Evolutionary conservation across 2,113 vertebrate species (phyloP), one percentile per base, ranked within the genome.

Genomic region (Smithornis capensis): DNA sequence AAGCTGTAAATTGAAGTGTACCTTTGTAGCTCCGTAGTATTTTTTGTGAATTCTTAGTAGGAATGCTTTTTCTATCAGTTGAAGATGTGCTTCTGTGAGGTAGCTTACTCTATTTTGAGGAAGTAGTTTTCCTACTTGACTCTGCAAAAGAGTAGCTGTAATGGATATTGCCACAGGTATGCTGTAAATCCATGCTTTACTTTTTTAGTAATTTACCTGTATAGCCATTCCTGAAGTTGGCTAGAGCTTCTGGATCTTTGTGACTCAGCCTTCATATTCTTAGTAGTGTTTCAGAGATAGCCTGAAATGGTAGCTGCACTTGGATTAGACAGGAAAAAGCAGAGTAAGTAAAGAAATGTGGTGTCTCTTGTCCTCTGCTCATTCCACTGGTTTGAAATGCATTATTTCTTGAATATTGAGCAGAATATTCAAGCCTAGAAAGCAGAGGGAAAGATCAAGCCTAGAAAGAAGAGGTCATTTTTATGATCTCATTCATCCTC

Each of bases 1-100:
- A 89, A 91, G 31, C 62, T 79, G 29, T 93, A 62, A 88, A 90
- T 88, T 96, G 45, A 19, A 19, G 16, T 89, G 44, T 89, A 75
- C 19, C 42, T 91, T 94, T 87, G 49, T 24, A 91, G 62, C 70
- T 92, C 70, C 56, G 91, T 89, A 93, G 62, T 89, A 81, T 35
- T 69, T 94, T 63, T 84, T 81, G 35, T 67, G 27, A 71, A 91
- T 84, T 91, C 87, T 78, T 62, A 23, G 17, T 76, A 85, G 75
- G 49, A 91, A 31, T 65, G 7, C 37, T 73, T 85, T 83, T 69
- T 87, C 22, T 76, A 19, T 21, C 25, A 67, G 33, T 53, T 71
- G 70, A 87, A 91, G 79, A 76, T 56, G 4, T 67, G 7, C 71
- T 94, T 87, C 56, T 76, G 19, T 79, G 24, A 85, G 17, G 12